Evolutionary conservation across 1,140 invertebrate species (phyloP).

Genomic region (Hestina assimilis): DNA sequence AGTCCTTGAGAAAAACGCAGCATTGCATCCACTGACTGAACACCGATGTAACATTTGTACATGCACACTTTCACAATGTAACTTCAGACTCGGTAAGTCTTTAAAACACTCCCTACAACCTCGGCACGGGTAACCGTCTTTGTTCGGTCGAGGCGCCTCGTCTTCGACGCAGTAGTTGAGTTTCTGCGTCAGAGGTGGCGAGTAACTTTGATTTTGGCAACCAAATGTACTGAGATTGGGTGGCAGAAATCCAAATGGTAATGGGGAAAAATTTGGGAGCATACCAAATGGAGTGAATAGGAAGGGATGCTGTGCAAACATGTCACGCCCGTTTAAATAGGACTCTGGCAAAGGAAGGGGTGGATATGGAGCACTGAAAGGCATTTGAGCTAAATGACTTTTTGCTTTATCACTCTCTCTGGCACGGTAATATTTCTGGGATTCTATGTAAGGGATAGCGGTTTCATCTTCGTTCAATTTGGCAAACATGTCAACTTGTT

Average conservation of each 20-base stretch:
- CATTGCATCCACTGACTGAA: slow-evolving; percentile 82
- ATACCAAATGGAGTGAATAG: slow-evolving; percentile 74
- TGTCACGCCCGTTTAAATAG: slow-evolving; percentile 67
- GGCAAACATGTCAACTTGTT: slow-evolving; percentile 84
- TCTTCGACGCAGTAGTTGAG: slow-evolving; percentile 79
- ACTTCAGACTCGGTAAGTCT: slow-evolving; percentile 80
- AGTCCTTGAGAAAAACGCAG: slow-evolving; percentile 85
- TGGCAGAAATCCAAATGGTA: slow-evolving; percentile 70
- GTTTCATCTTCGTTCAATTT: slow-evolving; percentile 85
- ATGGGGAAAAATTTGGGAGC: slow-evolving; percentile 71
- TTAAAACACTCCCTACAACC: slow-evolving; percentile 82
- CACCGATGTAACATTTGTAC: slow-evolving; percentile 82
- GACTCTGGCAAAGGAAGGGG: slow-evolving; percentile 66
- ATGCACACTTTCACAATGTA: slow-evolving; percentile 83
- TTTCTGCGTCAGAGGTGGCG: slow-evolving; percentile 48
- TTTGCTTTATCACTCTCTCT: slow-evolving; percentile 61
- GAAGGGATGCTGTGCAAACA: slow-evolving; percentile 69
- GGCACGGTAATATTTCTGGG: slow-evolving; percentile 62
- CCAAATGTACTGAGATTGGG: slow-evolving; percentile 58
- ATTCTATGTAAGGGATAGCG: slow-evolving; percentile 76
- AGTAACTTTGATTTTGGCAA: slow-evolving; percentile 54
- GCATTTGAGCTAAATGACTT: slow-evolving; percentile 49
- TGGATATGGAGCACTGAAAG: slow-evolving; percentile 56
- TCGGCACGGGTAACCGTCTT: slow-evolving; percentile 82
- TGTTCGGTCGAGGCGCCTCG: slow-evolving; percentile 78